Evolutionary conservation across 2,888 invertebrate genomes (phyloP), one percentile per base, ranked within the genome.

Genomic region (Torymus auratus): DNA sequence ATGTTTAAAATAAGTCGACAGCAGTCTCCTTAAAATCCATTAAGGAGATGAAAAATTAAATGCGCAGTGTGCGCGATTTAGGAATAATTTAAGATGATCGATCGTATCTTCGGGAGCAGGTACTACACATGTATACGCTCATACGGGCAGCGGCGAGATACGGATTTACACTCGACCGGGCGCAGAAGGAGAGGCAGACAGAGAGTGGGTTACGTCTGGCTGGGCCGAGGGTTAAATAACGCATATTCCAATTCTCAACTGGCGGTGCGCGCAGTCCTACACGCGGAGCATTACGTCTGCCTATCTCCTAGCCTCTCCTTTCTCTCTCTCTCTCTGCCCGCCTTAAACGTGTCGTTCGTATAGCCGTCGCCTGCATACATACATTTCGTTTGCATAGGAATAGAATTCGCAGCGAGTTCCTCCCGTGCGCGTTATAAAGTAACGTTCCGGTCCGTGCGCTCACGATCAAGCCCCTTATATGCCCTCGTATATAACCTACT

Each of bases 351-450:
- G 84, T 85, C 84, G 80, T 82, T 82, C 77, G 80, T 80, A 76
- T 53, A 77, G 83, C 82, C 78, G 74, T 78, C 84, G 75, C 72
- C 80, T 84, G 86, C 86, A 86, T 86, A 85, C 82, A 85, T 85
- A 83, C 86, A 85, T 86, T 65, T 72, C 52, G 78, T 72, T 72
- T 85, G 85, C 86, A 86, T 86, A 82, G 83, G 84, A 85, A 84
- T 84, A 73, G 83, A 74, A 84, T 74, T 78, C 78, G 65, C 17
- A n/a, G n/a, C 17, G 41, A 2, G 28, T 28, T 28, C 28, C 28
- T 56, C 61, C 58, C 56, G 62, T 11, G 50, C 58, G 69, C 79
- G 55, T 83, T 83, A 82, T 82, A 84, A 83, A 83, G 83, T 62
- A 80, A 77, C 58, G 70, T 80, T 75, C 67, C 55, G 56, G 13